Evolutionary conservation across 2,888 invertebrate species (phyloP).

Genomic region (Gortyna flavago): DNA sequence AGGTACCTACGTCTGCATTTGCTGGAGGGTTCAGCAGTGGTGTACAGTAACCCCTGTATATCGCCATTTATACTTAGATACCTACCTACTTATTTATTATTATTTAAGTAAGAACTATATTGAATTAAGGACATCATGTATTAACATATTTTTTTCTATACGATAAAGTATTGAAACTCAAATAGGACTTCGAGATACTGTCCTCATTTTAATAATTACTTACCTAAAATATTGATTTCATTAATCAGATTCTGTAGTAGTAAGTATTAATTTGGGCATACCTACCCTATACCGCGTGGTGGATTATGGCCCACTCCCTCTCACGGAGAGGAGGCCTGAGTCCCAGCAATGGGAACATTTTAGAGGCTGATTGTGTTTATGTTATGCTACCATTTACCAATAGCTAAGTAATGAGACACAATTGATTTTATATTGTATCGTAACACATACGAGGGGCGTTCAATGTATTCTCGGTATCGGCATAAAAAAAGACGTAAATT

Average conservation of each 20-base stretch:
- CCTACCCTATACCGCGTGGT: too few species aligned
- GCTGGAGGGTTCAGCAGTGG: not conserved
- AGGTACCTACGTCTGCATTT: too few species aligned
- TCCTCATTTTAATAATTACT: not conserved
- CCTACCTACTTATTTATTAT: not conserved
- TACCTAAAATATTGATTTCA: not conserved
- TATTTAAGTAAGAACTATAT: not conserved
- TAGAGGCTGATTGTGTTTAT: too few species aligned
- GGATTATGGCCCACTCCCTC: too few species aligned
- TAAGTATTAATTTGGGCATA: not conserved
- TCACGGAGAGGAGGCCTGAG: too few species aligned
- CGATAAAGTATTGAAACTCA: conserved; percentile 16
- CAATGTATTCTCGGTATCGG: too few species aligned
- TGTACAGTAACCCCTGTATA: not conserved
- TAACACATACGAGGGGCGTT: too few species aligned
- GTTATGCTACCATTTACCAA: not conserved
- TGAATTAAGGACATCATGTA: conserved; percentile 19
- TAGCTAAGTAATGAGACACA: too few species aligned
- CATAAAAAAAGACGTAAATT: too few species aligned
- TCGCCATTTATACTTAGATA: not conserved
- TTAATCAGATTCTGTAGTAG: not conserved
- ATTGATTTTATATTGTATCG: too few species aligned
- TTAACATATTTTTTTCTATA: not conserved
- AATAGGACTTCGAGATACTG: not conserved
- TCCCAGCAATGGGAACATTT: too few species aligned